These are phyloP conservation scores for Callitettix versicolor DNA, from an alignment of 1,140 invertebrate genomes.

Conservation along the genomic window DNA sequence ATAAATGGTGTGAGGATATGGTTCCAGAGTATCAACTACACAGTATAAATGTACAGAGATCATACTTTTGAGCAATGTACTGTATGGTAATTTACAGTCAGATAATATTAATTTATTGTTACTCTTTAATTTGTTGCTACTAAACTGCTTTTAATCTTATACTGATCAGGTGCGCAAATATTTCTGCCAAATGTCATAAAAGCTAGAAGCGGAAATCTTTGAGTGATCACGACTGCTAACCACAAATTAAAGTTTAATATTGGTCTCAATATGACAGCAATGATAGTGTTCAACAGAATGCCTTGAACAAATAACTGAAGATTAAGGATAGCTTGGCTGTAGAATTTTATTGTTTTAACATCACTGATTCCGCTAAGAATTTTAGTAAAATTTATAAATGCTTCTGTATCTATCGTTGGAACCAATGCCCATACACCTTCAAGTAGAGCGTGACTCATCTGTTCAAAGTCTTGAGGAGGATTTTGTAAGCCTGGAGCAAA, in stretches of 20 bases:
- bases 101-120: too few relatives aligned
- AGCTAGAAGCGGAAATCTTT: slow-evolving; percentile 33
- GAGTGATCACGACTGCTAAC: slow-evolving; percentile 32
- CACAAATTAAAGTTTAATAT: slow-evolving; percentile 37
- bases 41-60: too few relatives aligned
- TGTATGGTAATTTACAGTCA: too few relatives aligned
- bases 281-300: slow-evolving; percentile 29
- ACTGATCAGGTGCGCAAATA: slow-evolving; percentile 11
- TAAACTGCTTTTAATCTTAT: not conserved
- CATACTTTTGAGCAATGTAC: too few relatives aligned
- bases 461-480: slow-evolving; percentile 38
- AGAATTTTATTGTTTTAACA: slow-evolving; percentile 13
- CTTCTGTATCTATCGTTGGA: slow-evolving; percentile 33
- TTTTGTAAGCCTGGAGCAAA: slow-evolving; percentile 34
- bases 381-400: slow-evolving; percentile 34
- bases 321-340: slow-evolving; percentile 34
- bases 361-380: slow-evolving; percentile 17
- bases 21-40: too few relatives aligned
- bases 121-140: not conserved
- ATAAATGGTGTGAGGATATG: too few relatives aligned
- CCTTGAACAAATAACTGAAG: slow-evolving; percentile 35
- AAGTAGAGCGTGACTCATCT: slow-evolving; percentile 35
- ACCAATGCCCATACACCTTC: slow-evolving; percentile 37
- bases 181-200: slow-evolving; percentile 29
- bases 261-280: slow-evolving; percentile 32